Percentiles rank a stretch among this genome's conserved stretches.
phyloP scores from a whole-genome alignment of 2,888 invertebrate species.

The Leptinotarsa peninsularis region DNA sequence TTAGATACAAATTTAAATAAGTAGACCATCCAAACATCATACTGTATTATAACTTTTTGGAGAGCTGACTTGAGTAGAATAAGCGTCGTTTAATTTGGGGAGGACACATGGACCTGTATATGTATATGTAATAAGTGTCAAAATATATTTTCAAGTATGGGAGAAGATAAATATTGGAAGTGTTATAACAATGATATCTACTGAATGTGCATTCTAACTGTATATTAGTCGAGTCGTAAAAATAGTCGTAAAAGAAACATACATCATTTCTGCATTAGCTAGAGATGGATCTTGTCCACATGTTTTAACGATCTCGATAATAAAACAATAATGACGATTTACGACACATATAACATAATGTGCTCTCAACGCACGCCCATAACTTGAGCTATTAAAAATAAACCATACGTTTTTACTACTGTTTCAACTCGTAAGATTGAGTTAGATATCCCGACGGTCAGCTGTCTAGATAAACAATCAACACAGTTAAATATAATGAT shows the following conservation, averaged over 20 bases:
- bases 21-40: too few relatives aligned
- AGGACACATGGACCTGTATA: too few relatives aligned
- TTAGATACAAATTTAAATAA: too few relatives aligned
- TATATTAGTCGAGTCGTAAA: constrained; percentile 22
- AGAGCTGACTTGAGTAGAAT: too few relatives aligned
- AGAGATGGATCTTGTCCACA: constrained; percentile 33
- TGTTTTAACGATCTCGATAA: constrained; percentile 33
- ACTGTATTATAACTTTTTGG: too few relatives aligned
- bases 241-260: constrained; percentile 41
- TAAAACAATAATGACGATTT: constrained; percentile 38
- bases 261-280: constrained; percentile 43
- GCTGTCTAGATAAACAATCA: constrained; percentile 9
- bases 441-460: constrained; percentile 18
- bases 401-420: constrained; percentile 34
- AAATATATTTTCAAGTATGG: not conserved
- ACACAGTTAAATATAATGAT: constrained; percentile 19
- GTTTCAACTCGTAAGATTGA: constrained; percentile 19
- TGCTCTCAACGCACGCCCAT: constrained; percentile 28
- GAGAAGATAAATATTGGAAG: not conserved
- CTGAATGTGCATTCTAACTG: constrained; percentile 1
- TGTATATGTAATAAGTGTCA: not conserved
- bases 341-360: constrained; percentile 28
- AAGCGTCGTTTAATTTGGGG: too few relatives aligned
- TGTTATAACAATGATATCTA: not conserved
- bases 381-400: constrained; percentile 31